Base-by-base conservation (phyloP, 1,140 invertebrate genomes). In the Holcopasites calliopsidis region DNA sequence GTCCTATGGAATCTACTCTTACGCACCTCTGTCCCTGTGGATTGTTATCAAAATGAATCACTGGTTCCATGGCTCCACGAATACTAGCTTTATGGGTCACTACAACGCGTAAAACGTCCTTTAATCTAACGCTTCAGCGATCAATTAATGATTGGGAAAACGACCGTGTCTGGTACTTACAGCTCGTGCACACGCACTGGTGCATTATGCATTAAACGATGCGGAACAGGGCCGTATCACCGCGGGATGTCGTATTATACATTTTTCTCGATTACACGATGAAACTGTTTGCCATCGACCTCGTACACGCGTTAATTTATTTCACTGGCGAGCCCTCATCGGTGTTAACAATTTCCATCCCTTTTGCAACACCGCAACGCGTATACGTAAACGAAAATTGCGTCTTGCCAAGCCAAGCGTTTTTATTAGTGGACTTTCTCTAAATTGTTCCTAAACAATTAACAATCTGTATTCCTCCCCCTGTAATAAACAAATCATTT, bases 261-360 rank as follows among this genome's bases (percentile, higher is more conserved):
- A 80, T 85, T 85, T 81, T 84, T 79, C 65, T 35, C 73, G 78
- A 84, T 76, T 80, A 82, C 71, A 16, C 61, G 65, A 75, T 52
- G 73, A 69, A 75, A 54, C 33, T n/a, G 65, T 75, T 75, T 69
- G 11, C 64, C 42, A 28, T 40, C 40, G 64, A 40, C 54, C 33
- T 58, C 54, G n/a, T 68, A 18, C 11, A 47, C 65, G 65, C 65
- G 65, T 75, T 69, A 75, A 68, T 75, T 75, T 68, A 75, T 75
- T 75, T 44, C 65, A 31, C 21, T 23, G 31, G 47, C n/a, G n/a
- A 55, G 65, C 42, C 13, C 42, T 26, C 13, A 35, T 3, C 73
- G 54, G 55, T 69, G 54, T 58, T 68, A 60, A 75, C 54, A 69
- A 69, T 69, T 68, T 75, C 54, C 40, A 58, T 58, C 42, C 68